Conservation (phyloP, 2,797 vertebrate species). For the Denticeps clupeoides region DNA sequence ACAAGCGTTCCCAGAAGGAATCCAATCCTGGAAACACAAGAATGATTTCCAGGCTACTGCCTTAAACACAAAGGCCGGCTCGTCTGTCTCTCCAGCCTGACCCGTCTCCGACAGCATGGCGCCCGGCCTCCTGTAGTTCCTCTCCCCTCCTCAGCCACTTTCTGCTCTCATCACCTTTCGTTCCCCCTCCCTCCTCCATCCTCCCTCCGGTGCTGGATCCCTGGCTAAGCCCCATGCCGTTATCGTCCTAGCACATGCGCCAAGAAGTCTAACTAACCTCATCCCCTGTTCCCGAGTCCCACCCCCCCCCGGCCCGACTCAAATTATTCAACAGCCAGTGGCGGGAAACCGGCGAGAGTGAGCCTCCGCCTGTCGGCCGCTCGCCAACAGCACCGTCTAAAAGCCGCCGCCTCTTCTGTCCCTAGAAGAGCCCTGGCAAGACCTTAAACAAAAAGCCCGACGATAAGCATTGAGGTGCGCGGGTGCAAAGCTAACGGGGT, state of each 20-base stretch:
- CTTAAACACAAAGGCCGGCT: too few species aligned
- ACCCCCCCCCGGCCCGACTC: constrained; percentile 9
- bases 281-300: background rate
- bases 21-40: too few species aligned
- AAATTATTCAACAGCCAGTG: constrained; percentile 12
- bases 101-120: too few species aligned
- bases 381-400: background rate
- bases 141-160: background rate
- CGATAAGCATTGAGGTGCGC: constrained; percentile 46
- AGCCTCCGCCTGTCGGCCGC: background rate
- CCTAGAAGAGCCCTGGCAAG: background rate
- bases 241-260: constrained; percentile 42
- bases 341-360: background rate
- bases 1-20: too few species aligned
- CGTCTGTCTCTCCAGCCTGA: too few species aligned
- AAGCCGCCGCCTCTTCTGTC: background rate
- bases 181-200: constrained; percentile 23
- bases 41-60: too few species aligned
- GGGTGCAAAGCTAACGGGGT: constrained; percentile 49
- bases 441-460: too few species aligned
- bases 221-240: constrained; percentile 41
- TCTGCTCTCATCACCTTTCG: background rate
- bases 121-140: too few species aligned
- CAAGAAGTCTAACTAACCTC: background rate
- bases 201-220: constrained; percentile 32